Evolutionary conservation across 2,113 vertebrate species (phyloP).

Genomic region (Chinchilla lanigera): DNA sequence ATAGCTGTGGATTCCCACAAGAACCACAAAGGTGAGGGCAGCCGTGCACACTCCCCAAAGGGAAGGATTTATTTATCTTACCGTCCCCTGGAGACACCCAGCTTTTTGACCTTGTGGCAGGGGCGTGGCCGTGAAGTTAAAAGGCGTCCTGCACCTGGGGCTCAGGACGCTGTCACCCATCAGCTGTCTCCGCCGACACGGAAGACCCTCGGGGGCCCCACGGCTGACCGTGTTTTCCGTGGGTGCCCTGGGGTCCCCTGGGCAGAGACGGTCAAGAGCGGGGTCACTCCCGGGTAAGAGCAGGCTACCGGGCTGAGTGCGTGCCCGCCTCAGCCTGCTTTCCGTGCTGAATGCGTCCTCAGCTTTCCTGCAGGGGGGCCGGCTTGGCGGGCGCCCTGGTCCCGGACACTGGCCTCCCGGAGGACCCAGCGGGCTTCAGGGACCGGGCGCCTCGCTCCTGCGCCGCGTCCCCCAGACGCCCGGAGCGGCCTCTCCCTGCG

Average conservation of each 20-base stretch:
- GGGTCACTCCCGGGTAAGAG: background rate
- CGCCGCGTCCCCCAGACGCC: background rate
- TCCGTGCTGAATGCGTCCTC: background rate
- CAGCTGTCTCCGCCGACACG: background rate
- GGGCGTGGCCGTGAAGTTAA: background rate
- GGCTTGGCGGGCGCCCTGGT: background rate
- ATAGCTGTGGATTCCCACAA: background rate
- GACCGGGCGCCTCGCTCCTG: constrained; percentile 47
- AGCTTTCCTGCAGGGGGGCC: background rate
- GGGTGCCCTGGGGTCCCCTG: background rate
- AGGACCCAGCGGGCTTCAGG: background rate
- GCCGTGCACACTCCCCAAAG: background rate
- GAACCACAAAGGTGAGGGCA: background rate
- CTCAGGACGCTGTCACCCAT: too few relatives aligned
- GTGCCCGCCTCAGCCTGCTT: background rate
- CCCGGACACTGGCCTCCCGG: background rate
- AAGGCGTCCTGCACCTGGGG: background rate
- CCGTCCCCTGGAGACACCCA: background rate
- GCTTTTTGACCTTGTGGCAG: background rate
- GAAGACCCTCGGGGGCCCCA: background rate
- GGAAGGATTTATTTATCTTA: background rate
- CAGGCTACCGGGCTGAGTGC: background rate
- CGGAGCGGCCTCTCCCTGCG: constrained; percentile 28
- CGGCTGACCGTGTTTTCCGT: background rate
- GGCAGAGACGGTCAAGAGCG: background rate